Base-by-base conservation (phyloP, 2,113 vertebrate genomes). In the Oriolus oriolus region DNA sequence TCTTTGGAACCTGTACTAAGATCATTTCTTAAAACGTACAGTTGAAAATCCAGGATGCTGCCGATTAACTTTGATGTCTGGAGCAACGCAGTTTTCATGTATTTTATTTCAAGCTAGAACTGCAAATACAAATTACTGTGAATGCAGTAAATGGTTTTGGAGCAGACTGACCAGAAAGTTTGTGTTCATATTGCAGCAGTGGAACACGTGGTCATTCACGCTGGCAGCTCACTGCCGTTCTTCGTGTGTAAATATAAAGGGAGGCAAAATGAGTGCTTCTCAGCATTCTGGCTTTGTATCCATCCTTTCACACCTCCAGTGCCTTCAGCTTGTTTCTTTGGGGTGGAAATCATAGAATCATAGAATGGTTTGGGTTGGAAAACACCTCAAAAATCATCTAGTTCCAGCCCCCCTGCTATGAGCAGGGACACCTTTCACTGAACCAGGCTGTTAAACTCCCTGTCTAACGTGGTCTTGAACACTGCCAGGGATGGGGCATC, bases 121-220 rank as follows among this genome's bases (percentile, higher is more conserved):
- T 91, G 69, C 17, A 68, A 54, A 70, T 56, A 41, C 23, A 74
- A 66, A 61, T 63, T 37, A 18, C 61, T 68, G 35, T 79, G 78
- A 78, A 42, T 47, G 39, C 56, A 41, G 22, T 33, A 56, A 65
- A 26, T 16, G 30, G 2, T 89, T 93, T 44, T 66, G 69, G 49
- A 87, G 42, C 31, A 81, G 54, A 45, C 35, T 59, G 68, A 57
- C 39, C 16, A 44, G 35, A 65, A 84, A 47, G 23, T 39, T 79
- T 11, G 4, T 27, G 52, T 57, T 82, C 4, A 2, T 70, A 6
- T 84, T 57, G 31, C 4, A 8, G 45, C 64, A 77, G 24, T n/a
- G 59, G 41, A 26, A 39, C 13, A 16, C 0, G 0, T 22, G 30
- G 66, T 44, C 61, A 16, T 23, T 76, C 20, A 6, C 23, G 53